Conservation (phyloP, 2,113 vertebrate genomes). For the Tringa solitaria region DNA sequence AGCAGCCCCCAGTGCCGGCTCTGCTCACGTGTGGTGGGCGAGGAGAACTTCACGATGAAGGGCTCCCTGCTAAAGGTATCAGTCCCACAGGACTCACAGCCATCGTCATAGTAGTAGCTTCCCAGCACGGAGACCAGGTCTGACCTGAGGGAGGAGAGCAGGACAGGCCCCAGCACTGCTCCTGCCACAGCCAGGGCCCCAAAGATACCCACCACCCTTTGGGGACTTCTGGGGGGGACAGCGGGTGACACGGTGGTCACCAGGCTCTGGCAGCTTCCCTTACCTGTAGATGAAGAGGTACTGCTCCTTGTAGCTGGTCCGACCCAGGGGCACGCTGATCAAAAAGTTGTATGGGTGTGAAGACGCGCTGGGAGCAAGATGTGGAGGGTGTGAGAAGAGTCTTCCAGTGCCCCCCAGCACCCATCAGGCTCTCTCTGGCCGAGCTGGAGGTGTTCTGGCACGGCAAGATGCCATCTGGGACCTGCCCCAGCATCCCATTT, state of each 20-base stretch:
- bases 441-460: neutral
- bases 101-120: constrained; percentile 83
- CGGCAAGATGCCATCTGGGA: accelerated
- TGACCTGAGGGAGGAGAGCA: constrained; percentile 62
- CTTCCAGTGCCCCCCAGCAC: neutral
- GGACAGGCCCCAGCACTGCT: neutral
- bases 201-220: neutral
- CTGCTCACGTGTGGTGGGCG: constrained; percentile 66
- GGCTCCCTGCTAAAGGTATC: constrained; percentile 88
- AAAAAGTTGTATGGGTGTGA: constrained; percentile 69
- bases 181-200: neutral
- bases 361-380: constrained; percentile 46
- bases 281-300: constrained; percentile 93
- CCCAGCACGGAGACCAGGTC: constrained; percentile 74
- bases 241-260: accelerated
- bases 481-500: neutral
- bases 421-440: accelerated
- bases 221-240: neutral
- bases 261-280: neutral
- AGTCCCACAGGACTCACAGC: constrained; percentile 73
- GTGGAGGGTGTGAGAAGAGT: neutral
- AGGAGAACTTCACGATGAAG: constrained; percentile 87
- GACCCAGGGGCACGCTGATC: constrained; percentile 83
- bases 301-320: constrained; percentile 84
- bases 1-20: accelerated